Percentiles rank a stretch among this genome's conserved stretches.
phyloP scores from a whole-genome alignment of 2,888 invertebrate genomes.

The Campoplex capitator region DNA sequence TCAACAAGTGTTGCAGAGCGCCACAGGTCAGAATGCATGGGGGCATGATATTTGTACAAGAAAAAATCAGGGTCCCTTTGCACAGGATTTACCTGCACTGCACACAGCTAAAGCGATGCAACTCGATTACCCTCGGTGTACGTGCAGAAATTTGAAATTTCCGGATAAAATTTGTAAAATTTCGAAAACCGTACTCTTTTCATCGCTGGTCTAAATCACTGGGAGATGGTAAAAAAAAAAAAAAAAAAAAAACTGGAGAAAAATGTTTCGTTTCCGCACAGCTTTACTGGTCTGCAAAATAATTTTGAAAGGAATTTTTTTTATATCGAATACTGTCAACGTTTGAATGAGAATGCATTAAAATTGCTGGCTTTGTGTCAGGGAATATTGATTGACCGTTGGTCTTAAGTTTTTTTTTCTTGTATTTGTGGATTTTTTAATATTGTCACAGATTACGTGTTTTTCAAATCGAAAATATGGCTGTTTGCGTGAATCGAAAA shows the following conservation, averaged over 20 bases:
- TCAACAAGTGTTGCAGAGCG: slow-evolving; percentile 60
- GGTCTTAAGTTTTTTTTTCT: neutral
- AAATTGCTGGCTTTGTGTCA: too few species aligned
- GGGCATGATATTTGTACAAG: slow-evolving; percentile 49
- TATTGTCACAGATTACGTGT: neutral
- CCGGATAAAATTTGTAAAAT: slow-evolving; percentile 31
- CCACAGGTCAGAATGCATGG: slow-evolving; percentile 5
- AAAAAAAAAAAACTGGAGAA: neutral
- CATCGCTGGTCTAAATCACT: neutral
- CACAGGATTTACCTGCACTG: slow-evolving; percentile 37
- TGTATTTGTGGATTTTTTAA: neutral
- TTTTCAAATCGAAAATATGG: neutral
- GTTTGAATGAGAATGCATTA: too few species aligned
- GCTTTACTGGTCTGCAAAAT: too few species aligned
- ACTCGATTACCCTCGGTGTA: neutral
- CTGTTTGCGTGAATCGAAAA: neutral
- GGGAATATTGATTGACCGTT: neutral
- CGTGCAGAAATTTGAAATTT: slow-evolving; percentile 33
- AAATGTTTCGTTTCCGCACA: neutral
- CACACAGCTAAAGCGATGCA: slow-evolving; percentile 17
- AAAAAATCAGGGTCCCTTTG: slow-evolving; percentile 47
- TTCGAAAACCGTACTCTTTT: neutral
- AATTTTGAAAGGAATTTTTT: too few species aligned
- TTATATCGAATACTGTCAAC: too few species aligned
- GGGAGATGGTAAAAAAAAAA: neutral